Evolutionary conservation across 37 sponge, comb jelly and placozoan genomes (phyloP), one percentile per base, ranked within the genome.

Genomic region (Halisarca cf. caerulea): DNA sequence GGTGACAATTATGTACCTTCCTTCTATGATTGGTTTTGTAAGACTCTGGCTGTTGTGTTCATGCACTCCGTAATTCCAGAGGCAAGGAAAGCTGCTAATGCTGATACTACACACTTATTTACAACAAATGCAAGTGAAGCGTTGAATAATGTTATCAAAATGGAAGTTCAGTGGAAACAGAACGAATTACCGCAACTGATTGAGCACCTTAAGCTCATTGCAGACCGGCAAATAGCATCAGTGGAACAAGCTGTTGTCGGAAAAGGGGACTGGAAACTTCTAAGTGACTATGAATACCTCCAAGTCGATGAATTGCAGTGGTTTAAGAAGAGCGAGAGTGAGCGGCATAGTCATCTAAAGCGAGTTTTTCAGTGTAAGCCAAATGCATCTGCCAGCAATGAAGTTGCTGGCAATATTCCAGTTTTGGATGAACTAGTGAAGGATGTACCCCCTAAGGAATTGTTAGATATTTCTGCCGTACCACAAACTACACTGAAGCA

Each of bases 81-180:
- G 38, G 40, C 77, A 11, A 33, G n/a, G 20, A 3, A 41, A 2
- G 11, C 51, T 11, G 6, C 11, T 6, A 6, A 6, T 11, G 6
- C 11, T 6, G 51, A 11, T 11, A 6, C 51, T 47, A 47, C 51
- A n/a, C n/a, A 47, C 51, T 5, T 57, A 6, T 86, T 80, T 30
- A 80, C 87, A n/a, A 86, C 87, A 6, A 86, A 86, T 66, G 30
- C 2, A 35, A 80, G 72, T 80, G 87, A 86, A 43, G 64, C 87
- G 20, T 6, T 86, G 2, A 86, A 86, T 57, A 80, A 86, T 45
- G 72, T 86, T 3, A 80, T 86, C 35, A 86, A 86, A 34, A 36
- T 54, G n/a, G 87, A 86, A 66, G 87, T 86, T 6, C 24, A 79
- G 5, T 86, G 87, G 87, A 86, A 80, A 33, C 81, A 86, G 53